Evolutionary conservation across 2,797 vertebrate genomes (phyloP).

Genomic region (Neoniphon sammara): DNA sequence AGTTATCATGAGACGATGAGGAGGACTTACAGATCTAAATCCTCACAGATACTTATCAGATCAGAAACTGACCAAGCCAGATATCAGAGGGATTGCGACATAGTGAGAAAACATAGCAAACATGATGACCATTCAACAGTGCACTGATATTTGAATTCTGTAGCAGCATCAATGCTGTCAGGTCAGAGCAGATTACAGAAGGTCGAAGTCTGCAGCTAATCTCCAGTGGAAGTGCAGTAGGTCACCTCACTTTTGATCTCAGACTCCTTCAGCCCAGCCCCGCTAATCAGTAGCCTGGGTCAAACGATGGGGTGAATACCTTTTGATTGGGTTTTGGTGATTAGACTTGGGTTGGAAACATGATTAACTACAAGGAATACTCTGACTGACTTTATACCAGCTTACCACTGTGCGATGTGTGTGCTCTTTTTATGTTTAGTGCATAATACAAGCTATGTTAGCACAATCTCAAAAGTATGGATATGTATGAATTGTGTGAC

Average conservation of each 20-base stretch:
- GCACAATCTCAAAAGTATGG: neutral
- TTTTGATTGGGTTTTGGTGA: constrained; percentile 3
- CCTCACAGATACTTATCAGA: neutral
- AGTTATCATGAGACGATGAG: neutral
- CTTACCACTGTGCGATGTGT: neutral
- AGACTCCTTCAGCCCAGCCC: neutral
- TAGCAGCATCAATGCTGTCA: constrained; percentile 34
- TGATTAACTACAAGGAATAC: neutral
- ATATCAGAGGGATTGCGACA: neutral
- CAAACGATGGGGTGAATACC: neutral
- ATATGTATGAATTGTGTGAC: neutral
- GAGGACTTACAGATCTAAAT: constrained; percentile 14
- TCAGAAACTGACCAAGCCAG: neutral
- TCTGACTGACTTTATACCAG: neutral
- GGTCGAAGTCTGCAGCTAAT: constrained; percentile 61
- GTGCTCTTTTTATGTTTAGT: neutral
- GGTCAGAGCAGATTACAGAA: constrained; percentile 39
- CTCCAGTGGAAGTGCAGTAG: constrained; percentile 25
- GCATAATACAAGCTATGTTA: neutral
- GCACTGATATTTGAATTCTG: constrained; percentile 30
- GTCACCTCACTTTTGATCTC: constrained; percentile 31
- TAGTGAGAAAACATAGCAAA: neutral
- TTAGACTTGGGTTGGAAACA: neutral
- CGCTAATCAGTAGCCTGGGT: neutral
- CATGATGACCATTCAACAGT: neutral